phyloP scores from a whole-genome alignment of 1,140 invertebrate genomes.

The Bombus fervidus region DNA sequence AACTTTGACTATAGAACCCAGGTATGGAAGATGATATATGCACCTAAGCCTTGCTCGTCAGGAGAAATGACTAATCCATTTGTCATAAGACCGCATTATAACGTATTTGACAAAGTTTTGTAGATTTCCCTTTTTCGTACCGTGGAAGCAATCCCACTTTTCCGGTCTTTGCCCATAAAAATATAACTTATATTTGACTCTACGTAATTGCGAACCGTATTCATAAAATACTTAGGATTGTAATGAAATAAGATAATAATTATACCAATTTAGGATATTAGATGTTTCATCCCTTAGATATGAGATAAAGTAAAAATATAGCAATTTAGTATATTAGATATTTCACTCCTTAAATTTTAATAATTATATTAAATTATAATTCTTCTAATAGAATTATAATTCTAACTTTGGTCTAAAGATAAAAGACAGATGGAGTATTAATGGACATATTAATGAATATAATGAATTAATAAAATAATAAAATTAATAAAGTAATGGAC shows the following conservation, averaged over 20 bases:
- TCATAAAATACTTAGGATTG: not conserved
- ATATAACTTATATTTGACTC: not conserved
- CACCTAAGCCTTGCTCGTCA: not conserved
- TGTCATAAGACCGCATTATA: constrained; percentile 26
- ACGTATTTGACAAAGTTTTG: not conserved
- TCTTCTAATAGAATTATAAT: not conserved
- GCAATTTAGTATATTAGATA: not conserved
- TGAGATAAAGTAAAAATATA: too few species aligned
- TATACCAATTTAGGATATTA: not conserved
- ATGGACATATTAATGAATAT: not conserved
- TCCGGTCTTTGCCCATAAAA: not conserved
- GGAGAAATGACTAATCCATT: constrained; percentile 10
- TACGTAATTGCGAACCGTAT: not conserved
- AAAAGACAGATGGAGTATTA: not conserved
- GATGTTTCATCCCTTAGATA: too few species aligned
- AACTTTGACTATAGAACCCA: constrained; percentile 12
- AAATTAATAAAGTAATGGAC: not conserved
- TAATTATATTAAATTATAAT: not conserved
- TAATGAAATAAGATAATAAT: not conserved
- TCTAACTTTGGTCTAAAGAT: not conserved
- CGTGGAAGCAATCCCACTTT: not conserved
- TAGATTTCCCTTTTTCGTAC: not conserved
- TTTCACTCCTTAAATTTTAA: not conserved
- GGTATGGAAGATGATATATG: constrained; percentile 2
- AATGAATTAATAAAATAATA: too few species aligned